Percentiles rank a stretch among this genome's conserved stretches.
Conservation (phyloP, 2,888 invertebrate species). For the Marasmarcha lunaedactyla region DNA sequence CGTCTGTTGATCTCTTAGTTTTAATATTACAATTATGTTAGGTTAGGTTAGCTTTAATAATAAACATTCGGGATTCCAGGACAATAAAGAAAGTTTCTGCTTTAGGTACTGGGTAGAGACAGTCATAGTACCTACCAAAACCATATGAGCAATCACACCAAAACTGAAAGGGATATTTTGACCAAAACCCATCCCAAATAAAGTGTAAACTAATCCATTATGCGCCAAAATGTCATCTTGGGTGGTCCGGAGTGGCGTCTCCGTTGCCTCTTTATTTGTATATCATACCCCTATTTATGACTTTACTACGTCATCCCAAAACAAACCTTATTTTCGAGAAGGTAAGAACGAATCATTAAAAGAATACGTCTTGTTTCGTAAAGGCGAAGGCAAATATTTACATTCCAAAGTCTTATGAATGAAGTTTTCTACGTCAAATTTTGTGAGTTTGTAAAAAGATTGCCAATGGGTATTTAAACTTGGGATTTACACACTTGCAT, state of each 20-base stretch:
- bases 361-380: constrained; percentile 17
- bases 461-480: neutral
- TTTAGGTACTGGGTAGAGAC: too few species aligned
- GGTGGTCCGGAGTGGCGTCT: constrained; percentile 65
- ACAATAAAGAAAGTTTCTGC: too few species aligned
- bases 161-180: constrained; percentile 26
- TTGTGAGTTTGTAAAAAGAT: constrained; percentile 17
- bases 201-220: constrained; percentile 36
- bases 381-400: constrained; percentile 51
- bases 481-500: too few species aligned
- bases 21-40: too few species aligned
- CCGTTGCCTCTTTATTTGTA: constrained; percentile 42
- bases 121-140: too few species aligned
- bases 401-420: constrained; percentile 55
- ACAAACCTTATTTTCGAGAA: too few species aligned
- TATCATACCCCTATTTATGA: constrained; percentile 30
- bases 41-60: too few species aligned
- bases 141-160: neutral
- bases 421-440: constrained; percentile 45
- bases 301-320: constrained; percentile 14
- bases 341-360: constrained; percentile 15
- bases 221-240: constrained; percentile 50
- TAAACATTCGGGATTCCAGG: too few species aligned
- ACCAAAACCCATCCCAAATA: constrained; percentile 36
- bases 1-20: too few species aligned